Base-by-base conservation (phyloP, 2,797 vertebrate species). In the Holocentrus rufus region DNA sequence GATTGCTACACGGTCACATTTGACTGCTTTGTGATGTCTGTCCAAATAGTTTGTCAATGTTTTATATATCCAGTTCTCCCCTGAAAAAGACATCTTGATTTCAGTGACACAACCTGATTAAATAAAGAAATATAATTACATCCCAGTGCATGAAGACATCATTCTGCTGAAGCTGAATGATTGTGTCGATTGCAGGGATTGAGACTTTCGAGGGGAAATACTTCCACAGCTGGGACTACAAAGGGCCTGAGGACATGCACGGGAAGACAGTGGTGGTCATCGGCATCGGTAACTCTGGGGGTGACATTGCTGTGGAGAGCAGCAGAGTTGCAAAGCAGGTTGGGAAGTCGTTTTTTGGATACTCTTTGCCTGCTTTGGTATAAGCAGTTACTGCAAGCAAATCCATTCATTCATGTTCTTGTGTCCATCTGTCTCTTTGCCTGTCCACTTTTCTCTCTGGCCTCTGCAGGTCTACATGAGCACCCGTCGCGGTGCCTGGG, bases 171-270 rank as follows among this genome's bases (percentile, higher is more conserved):
- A 44, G 15, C 7, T 50, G n/a, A 39, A 59, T 15, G n/a, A 44
- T n/a, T 20, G 3, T 60, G 31, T 50, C 67, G 60, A 54, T 73
- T 85, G 49, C 68, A 95, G 94, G 94, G 66, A 90, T 94, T 17
- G 90, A 95, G 46, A 90, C 86, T 0, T 95, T 95, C 83, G 89
- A 90, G 23, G 94, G 94, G 4, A 90, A 84, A 63, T 92, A 92
- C 81, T 81, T 91, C 23, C 94, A 95, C 88, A 95, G 93, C 57
- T 93, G 93, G 84, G 92, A 94, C 65, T 95, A 94, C 84, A 94
- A 94, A 74, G 90, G 83, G 1, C 87, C 93, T 7, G 91, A 93
- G 10, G 86, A 92, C 52, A 93, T 94, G 88, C 17, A 80, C 0
- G 88, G 92, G 52, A 95, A 95, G 77, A 91, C 83, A 65, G 91